phyloP scores from a whole-genome alignment of 2,113 vertebrate species.

The Pristiophorus japonicus region DNA sequence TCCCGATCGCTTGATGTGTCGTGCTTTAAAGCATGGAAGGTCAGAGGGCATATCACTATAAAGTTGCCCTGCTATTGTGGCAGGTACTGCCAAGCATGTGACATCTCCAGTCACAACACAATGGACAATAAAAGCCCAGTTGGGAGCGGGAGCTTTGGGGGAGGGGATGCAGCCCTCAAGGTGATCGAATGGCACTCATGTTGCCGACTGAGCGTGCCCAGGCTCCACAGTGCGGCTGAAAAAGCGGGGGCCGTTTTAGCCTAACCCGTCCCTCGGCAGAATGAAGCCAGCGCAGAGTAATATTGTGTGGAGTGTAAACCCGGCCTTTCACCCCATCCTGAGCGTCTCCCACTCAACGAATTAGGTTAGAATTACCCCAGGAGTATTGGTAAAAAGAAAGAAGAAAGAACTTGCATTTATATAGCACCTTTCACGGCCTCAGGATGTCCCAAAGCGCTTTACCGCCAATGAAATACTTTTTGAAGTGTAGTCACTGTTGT shows the following conservation, averaged over 20 bases:
- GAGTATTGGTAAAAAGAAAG: too few relatives aligned
- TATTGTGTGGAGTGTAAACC: too few relatives aligned
- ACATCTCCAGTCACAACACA: not conserved
- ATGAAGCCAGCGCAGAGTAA: not conserved
- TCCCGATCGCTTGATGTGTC: not conserved
- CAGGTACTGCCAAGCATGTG: not conserved
- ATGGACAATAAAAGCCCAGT: not conserved
- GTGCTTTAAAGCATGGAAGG: not conserved
- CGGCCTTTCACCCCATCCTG: too few relatives aligned
- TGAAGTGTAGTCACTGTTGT: too few relatives aligned
- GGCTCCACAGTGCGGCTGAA: not conserved
- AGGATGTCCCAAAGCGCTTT: too few relatives aligned
- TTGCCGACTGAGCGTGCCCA: not conserved
- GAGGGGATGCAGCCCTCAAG: not conserved
- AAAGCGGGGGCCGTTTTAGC: not conserved
- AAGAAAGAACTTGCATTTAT: too few relatives aligned
- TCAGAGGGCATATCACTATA: not conserved
- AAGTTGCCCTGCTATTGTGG: not conserved
- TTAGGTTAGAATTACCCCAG: too few relatives aligned
- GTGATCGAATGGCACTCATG: not conserved
- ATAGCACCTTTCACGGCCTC: too few relatives aligned
- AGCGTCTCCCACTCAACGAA: too few relatives aligned
- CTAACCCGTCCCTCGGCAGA: not conserved
- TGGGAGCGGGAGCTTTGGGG: not conserved
- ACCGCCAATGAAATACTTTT: too few relatives aligned